phyloP scores from a whole-genome alignment of 2,888 invertebrate species.

The Caenorhabditis drosophilae region DNA sequence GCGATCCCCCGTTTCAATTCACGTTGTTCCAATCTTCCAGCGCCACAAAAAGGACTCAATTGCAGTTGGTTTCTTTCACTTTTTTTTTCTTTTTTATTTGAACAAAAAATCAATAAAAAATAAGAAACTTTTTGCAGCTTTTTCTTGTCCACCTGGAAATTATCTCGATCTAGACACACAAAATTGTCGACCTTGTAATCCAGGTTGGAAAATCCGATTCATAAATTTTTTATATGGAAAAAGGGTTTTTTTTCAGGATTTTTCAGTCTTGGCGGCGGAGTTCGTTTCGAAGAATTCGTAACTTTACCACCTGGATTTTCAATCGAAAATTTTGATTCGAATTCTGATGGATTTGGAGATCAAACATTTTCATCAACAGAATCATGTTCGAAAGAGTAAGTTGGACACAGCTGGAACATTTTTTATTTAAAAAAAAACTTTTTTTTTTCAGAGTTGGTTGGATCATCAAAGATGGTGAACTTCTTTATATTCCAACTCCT shows the following conservation, averaged over 20 bases:
- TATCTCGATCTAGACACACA: conserved; percentile 73
- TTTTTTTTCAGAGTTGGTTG: conserved; percentile 71
- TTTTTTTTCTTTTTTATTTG: not conserved
- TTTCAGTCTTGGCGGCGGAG: conserved; percentile 74
- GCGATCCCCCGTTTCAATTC: conserved; percentile 71
- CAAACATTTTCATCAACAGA: not conserved
- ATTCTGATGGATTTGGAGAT: conserved; percentile 11
- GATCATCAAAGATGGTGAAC: conserved; percentile 71
- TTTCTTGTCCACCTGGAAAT: conserved; percentile 73
- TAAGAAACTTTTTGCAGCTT: conserved; percentile 70
- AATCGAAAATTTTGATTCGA: conserved; percentile 50
- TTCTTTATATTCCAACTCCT: conserved; percentile 72
- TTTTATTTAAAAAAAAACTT: conserved; percentile 1
- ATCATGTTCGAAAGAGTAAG: conserved; percentile 43
- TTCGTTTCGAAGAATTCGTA: conserved; percentile 74
- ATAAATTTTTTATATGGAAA: too few relatives aligned
- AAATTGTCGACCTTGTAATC: conserved; percentile 72
- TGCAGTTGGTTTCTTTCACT: conserved; percentile 72
- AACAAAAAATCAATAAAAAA: too few relatives aligned
- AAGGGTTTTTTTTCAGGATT: too few relatives aligned
- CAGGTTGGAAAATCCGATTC: too few relatives aligned
- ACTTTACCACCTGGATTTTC: conserved; percentile 72
- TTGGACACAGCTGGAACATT: conserved; percentile 3
- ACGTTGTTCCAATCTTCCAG: conserved; percentile 70
- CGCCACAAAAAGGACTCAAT: conserved; percentile 72